A percentile compares a stretch with the other conserved stretches of the same genome.
These are phyloP conservation scores for Vannuccia rotundouncinata DNA, from an alignment of 2,888 invertebrate genomes.

Conservation along the genomic window DNA sequence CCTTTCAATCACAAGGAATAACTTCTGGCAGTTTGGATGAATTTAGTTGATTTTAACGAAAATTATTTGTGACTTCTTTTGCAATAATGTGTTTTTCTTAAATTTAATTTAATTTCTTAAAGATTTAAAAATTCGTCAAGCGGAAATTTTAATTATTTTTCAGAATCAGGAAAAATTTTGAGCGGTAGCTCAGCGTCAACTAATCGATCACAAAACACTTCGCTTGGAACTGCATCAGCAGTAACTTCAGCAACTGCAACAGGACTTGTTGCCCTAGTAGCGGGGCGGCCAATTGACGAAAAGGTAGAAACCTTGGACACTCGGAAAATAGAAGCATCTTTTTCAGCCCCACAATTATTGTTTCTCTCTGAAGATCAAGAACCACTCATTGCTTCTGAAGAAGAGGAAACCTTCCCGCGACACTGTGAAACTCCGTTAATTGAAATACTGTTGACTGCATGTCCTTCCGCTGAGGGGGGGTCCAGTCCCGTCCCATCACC, in stretches of 20 bases:
- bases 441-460: background rate
- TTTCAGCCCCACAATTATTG: background rate
- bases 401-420: background rate
- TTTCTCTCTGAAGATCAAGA: constrained; percentile 5
- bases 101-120: too few species aligned
- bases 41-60: too few species aligned
- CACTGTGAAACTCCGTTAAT: background rate
- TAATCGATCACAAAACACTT: background rate
- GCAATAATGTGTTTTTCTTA: too few species aligned
- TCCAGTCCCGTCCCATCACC: background rate
- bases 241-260: background rate
- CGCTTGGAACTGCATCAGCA: background rate
- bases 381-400: background rate
- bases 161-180: too few species aligned
- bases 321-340: background rate
- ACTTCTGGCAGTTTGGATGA: too few species aligned
- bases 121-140: too few species aligned
- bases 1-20: too few species aligned
- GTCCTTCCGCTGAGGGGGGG: background rate
- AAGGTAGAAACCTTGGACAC: background rate
- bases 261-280: background rate
- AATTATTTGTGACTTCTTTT: too few species aligned
- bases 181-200: too few species aligned
- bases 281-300: background rate
- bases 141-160: too few species aligned